These are phyloP conservation scores for Crotalus viridis DNA, from an alignment of 2,113 vertebrate genomes.

Conservation along the genomic window DNA sequence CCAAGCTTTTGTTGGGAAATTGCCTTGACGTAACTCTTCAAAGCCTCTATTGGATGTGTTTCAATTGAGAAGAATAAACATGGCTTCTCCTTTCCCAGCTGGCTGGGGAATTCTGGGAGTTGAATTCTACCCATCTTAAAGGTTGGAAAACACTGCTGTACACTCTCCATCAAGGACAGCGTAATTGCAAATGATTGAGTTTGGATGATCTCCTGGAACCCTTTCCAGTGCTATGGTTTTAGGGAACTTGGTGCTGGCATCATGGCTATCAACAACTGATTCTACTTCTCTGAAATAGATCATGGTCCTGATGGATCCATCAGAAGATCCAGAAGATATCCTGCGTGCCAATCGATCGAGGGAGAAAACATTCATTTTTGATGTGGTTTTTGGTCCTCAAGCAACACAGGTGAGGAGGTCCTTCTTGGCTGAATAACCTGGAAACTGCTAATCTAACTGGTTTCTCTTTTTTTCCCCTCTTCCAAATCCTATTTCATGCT, in stretches of 20 bases:
- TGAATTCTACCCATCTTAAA: neutral
- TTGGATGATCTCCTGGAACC: neutral
- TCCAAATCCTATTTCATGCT: neutral
- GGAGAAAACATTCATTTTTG: conserved; percentile 69
- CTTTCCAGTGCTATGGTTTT: neutral
- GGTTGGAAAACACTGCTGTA: neutral
- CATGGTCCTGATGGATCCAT: conserved; percentile 65
- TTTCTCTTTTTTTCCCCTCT: neutral
- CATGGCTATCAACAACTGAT: too few species aligned
- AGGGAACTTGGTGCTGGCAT: neutral
- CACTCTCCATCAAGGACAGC: neutral
- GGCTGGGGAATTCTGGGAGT: neutral
- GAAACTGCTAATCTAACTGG: neutral
- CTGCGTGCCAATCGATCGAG: conserved; percentile 55
- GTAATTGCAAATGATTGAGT: neutral
- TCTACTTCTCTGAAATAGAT: conserved; percentile 37
- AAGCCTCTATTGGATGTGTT: neutral
- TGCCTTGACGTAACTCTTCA: conserved; percentile 13
- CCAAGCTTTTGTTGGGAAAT: conserved; percentile 22
- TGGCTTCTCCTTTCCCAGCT: neutral
- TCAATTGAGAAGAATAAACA: neutral
- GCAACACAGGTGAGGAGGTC: conserved; percentile 59
- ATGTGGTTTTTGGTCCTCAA: conserved; percentile 56
- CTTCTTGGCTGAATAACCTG: neutral
- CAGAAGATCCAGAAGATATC: conserved; percentile 50